These are phyloP conservation scores for Drosophila funebris DNA, from an alignment of 1,140 invertebrate genomes.

Conservation along the genomic window DNA sequence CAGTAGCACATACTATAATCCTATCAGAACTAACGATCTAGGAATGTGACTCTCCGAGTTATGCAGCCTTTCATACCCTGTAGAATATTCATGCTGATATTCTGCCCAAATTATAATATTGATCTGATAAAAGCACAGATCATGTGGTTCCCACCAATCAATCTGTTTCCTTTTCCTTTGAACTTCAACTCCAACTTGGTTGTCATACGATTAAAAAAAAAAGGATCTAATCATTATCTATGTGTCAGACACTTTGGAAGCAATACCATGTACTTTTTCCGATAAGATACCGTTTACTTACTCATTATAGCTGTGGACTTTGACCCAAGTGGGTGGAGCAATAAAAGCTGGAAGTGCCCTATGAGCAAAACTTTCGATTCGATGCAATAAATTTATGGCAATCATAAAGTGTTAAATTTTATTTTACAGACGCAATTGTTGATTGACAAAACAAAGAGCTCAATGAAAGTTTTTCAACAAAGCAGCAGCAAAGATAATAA, in stretches of 20 bases:
- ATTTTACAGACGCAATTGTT: constrained; percentile 2
- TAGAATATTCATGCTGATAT: too few relatives aligned
- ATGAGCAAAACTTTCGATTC: constrained; percentile 2
- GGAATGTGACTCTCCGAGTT: too few relatives aligned
- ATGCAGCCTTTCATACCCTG: too few relatives aligned
- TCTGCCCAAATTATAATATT: too few relatives aligned
- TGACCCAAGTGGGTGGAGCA: background rate
- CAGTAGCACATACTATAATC: too few relatives aligned
- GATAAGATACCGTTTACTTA: constrained; percentile 35
- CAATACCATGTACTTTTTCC: constrained; percentile 7
- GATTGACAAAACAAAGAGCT: constrained; percentile 2
- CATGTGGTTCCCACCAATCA: too few relatives aligned
- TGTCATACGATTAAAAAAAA: too few relatives aligned
- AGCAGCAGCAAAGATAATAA: background rate
- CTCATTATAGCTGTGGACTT: constrained; percentile 32
- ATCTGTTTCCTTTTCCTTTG: too few relatives aligned
- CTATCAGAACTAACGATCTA: too few relatives aligned
- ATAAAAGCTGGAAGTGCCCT: constrained; percentile 4
- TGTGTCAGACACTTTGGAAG: constrained; percentile 20
- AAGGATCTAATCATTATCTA: constrained; percentile 16
- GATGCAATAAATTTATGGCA: constrained; percentile 8
- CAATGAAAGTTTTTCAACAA: constrained; percentile 4
- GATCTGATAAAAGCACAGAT: too few relatives aligned
- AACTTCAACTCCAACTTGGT: too few relatives aligned
- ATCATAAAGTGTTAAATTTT: constrained; percentile 6